Conservation (phyloP, 2,113 vertebrate species). For the Anhinga anhinga region DNA sequence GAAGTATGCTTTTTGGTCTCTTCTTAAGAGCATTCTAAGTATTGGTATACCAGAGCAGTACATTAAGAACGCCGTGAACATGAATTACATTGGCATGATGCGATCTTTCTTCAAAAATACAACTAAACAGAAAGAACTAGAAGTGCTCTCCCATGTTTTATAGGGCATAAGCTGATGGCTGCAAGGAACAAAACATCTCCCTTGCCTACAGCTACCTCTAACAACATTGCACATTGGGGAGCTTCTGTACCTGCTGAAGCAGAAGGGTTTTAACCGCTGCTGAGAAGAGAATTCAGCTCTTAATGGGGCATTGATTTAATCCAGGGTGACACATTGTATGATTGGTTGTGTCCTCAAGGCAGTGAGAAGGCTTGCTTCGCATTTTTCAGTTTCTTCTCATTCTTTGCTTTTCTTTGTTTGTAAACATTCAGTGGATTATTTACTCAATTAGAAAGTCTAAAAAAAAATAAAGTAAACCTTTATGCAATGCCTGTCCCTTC, state of each 20-base stretch:
- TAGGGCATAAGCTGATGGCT: not conserved
- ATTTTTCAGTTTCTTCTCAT: constrained; percentile 22
- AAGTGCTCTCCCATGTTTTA: not conserved
- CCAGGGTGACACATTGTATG: not conserved
- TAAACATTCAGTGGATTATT: not conserved
- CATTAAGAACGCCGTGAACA: not conserved
- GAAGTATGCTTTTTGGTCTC: not conserved
- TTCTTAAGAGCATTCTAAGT: not conserved
- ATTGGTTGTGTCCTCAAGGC: not conserved
- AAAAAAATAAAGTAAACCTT: not conserved
- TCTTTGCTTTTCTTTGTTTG: not conserved
- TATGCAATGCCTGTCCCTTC: not conserved
- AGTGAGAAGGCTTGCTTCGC: not conserved
- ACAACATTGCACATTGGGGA: not conserved
- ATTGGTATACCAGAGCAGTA: not conserved
- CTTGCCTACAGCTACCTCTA: constrained; percentile 20
- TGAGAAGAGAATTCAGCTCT: not conserved
- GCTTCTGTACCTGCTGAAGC: constrained; percentile 3
- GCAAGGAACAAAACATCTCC: not conserved
- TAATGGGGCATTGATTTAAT: constrained; percentile 32
- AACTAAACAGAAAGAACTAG: not conserved
- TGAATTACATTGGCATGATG: not conserved
- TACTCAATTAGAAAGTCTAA: not conserved
- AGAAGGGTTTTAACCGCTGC: not conserved
- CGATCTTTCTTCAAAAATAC: not conserved